Evolutionary conservation across 2,113 vertebrate species (phyloP), one percentile per base, ranked within the genome.

Genomic region (Poeciliopsis turrubarensis): DNA sequence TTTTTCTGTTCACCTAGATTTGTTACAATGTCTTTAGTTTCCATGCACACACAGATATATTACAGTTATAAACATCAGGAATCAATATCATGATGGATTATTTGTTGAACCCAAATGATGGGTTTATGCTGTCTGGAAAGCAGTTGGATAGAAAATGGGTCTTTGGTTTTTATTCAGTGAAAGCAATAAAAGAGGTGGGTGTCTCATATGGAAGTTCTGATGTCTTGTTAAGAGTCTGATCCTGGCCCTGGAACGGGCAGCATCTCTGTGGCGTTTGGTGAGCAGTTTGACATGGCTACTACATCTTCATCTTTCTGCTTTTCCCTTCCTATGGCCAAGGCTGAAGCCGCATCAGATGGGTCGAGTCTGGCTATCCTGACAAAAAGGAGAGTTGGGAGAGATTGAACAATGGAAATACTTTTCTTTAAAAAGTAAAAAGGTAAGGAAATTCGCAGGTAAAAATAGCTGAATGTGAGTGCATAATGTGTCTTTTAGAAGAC

Each of bases 141-240:
- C 17, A 25, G 19, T 57, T n/a, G 2, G 47, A 5, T 19, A 54
- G 17, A 72, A 44, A 79, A 81, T 78, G 78, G 76, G 80, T 75
- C 77, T 69, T 68, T 44, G 39, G 12, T 9, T 17, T 70, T 60
- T 25, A 57, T 82, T 77, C 57, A 60, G 69, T 34, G 26, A 67
- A 31, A 75, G 51, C 22, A 14, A 80, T 39, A 69, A 65, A 73
- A 0, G 65, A 44, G 78, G 15, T 8, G 47, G 27, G 63, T 3
- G 41, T 41, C 57, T 75, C 87, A 93, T 70, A 77, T 84, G 29
- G 85, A 91, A 73, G 86, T 91, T 87, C 86, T 87, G 51, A 80
- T 66, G 72, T 90, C 89, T 83, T 79, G 83, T 77, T 85, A 89
- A 30, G 83, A 86, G 27, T 90, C 84, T 57, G 68, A 75, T 80